Percentiles rank a stretch among this genome's conserved stretches.
These are phyloP conservation scores for Ammodytes marinus DNA, from an alignment of 2,113 vertebrate species.

Conservation along the genomic window DNA sequence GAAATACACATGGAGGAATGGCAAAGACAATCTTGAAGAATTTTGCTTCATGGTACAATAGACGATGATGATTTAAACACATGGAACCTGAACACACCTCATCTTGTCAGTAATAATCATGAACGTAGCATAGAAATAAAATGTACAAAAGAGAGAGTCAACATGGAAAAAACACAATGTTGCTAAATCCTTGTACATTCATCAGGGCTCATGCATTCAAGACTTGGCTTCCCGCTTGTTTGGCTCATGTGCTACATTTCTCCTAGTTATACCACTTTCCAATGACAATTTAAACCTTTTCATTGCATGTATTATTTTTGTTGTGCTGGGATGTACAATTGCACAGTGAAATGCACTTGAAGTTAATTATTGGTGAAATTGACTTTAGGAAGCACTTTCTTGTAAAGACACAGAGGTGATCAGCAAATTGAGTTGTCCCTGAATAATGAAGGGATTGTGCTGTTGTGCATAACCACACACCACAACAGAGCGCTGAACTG, in stretches of 20 bases:
- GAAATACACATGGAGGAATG: conserved; percentile 23
- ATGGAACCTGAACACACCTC: conserved; percentile 45
- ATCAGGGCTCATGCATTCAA: conserved; percentile 41
- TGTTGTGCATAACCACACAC: conserved; percentile 21
- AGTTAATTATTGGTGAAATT: conserved; percentile 35
- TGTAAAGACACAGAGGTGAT: conserved; percentile 79
- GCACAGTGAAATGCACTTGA: conserved; percentile 64
- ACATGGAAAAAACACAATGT: conserved; percentile 54
- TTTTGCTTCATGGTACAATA: conserved; percentile 29
- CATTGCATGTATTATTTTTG: conserved; percentile 23
- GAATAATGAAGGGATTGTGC: conserved; percentile 60
- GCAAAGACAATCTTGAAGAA: conserved; percentile 42
- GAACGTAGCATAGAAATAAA: conserved; percentile 43
- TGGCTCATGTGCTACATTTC: conserved; percentile 58
- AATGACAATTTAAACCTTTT: conserved; percentile 15
- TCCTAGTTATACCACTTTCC: conserved; percentile 23
- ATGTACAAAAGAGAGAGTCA: conserved; percentile 39
- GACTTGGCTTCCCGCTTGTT: conserved; percentile 41
- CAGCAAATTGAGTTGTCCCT: conserved; percentile 56
- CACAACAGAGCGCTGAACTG: conserved; percentile 26
- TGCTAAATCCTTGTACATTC: conserved; percentile 63
- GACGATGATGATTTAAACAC: conserved; percentile 49
- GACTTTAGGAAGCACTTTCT: conserved; percentile 73
- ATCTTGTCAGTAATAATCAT: conserved; percentile 23
- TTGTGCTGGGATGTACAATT: conserved; percentile 66